These are phyloP conservation scores for Cyanistes caeruleus DNA, from an alignment of 2,113 vertebrate species.

Conservation along the genomic window DNA sequence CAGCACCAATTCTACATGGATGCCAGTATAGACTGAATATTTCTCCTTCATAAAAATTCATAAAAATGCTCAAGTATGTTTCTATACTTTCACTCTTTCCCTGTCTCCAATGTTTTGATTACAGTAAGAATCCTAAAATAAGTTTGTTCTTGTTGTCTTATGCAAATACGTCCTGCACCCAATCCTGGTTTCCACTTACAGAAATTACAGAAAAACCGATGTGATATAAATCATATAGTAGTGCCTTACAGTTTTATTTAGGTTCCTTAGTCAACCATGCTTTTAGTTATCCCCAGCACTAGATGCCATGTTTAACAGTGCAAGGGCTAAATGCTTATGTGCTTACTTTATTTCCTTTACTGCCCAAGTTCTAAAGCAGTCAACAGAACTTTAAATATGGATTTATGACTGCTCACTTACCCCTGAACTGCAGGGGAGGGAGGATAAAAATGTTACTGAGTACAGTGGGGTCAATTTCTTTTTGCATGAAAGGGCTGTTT, in stretches of 20 bases:
- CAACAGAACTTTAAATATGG: conserved; percentile 29
- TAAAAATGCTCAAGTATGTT: not conserved
- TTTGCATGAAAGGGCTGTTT: not conserved
- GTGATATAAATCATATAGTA: not conserved
- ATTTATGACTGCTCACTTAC: conserved; percentile 22
- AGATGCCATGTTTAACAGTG: not conserved
- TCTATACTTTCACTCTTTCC: not conserved
- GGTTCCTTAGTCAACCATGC: not conserved
- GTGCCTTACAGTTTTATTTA: conserved; percentile 20
- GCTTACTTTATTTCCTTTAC: conserved; percentile 51
- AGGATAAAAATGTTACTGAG: not conserved
- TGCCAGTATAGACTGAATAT: not conserved
- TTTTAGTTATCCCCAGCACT: not conserved
- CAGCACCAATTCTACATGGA: not conserved
- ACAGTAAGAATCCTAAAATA: not conserved
- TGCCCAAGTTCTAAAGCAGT: conserved; percentile 45
- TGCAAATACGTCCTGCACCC: not conserved
- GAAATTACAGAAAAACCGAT: not conserved
- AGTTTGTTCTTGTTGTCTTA: not conserved
- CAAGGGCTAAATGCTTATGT: conserved; percentile 28
- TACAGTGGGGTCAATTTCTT: conserved; percentile 5
- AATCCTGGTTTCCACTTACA: not conserved
- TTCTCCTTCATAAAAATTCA: not conserved
- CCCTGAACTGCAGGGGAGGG: not conserved
- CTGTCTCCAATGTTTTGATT: not conserved